Evolutionary conservation across 1,140 invertebrate genomes (phyloP), one percentile per base, ranked within the genome.

Genomic region (Rhagoletis zephyria): DNA sequence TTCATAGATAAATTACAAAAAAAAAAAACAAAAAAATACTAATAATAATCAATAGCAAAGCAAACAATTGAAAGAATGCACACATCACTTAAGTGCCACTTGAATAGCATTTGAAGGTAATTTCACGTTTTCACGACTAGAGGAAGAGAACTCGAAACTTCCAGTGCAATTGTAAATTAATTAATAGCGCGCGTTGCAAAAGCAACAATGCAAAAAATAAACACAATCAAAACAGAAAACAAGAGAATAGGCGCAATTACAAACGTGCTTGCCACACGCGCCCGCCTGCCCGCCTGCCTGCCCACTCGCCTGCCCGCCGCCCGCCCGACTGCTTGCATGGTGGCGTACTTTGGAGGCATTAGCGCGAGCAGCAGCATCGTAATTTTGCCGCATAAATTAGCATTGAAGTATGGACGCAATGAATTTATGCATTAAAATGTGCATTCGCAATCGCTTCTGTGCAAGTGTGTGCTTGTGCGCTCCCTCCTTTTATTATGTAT

Each of bases 311-410:
- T 30, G 63, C 63, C 16, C n/a, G 63, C n/a, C 9, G 70, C 6
- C n/a, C 45, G 42, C 70, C 9, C 16, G 16, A 16, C 4, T 14
- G 4, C 63, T 14, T 64, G 9, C 10, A 64, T n/a, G 16, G 63
- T 16, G 16, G 16, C 63, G 16, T n/a, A 7, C 45, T 48, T 40
- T 48, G 45, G 30, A 81, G 74, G 74, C 51, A 81, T 81, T 81
- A 81, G 74, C 48, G n/a, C 0, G 1, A n/a, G 42, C 70, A 74
- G 48, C 70, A 77, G 48, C 45, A 14, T 48, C 74, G 74, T 81
- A 81, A 81, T 56, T 56, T 81, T 81, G 51, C 48, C 6, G 74
- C 74, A 81, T 81, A 81, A 81, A 81, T 81, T 81, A 81, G 40
- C 48, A 56, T 59, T 81, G 74, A 81, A 81, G 74, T 81, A 81